Evolutionary conservation across 2,797 vertebrate genomes (phyloP), one percentile per base, ranked within the genome.

Genomic region (Neoniphon sammara): DNA sequence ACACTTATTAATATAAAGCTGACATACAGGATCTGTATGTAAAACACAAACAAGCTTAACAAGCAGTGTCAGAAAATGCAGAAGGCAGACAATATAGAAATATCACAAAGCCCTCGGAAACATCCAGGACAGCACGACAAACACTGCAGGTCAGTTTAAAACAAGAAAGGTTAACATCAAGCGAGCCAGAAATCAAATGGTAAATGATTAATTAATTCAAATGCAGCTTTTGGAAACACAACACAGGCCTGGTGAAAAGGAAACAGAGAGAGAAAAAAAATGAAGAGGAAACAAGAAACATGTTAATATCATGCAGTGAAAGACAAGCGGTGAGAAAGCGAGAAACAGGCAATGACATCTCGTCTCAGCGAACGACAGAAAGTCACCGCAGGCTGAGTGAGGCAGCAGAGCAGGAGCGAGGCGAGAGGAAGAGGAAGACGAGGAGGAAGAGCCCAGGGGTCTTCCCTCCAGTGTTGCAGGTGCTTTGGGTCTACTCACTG

Each of bases 401-500:
- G 58, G 68, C 56, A 49, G 64, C 61, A 25, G 60, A 85, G 66
- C 30, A 64, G 23, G 44, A 42, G 30, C 31, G 1, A 49, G 34
- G 42, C 31, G 23, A 62, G 62, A 47, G 44, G 31, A 47, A 31
- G 63, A 55, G 4, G 39, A 12, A 20, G 27, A 60, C 20, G n/a
- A 23, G 46, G 49, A 21, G 11, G 49, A 53, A 21, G 30, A 61
- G 39, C 10, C 10, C 10, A 23, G 1, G 25, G 25, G 25, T 34
- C 15, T 15, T 18, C 6, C 25, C 66, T 90, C 58, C n/a, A 1
- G 17, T 5, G 57, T 71, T 31, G 61, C 69, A 7, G 59, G 90
- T 87, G 69, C 82, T 85, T 92, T 78, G 69, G 80, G 74, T 94
- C 91, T 98, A 99, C 98, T 99, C 96, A 99, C 98, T 96, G 95